A percentile compares a stretch with the other conserved stretches of the same genome.
Conservation (phyloP, 2,113 vertebrate genomes). For the Acinonyx jubatus region DNA sequence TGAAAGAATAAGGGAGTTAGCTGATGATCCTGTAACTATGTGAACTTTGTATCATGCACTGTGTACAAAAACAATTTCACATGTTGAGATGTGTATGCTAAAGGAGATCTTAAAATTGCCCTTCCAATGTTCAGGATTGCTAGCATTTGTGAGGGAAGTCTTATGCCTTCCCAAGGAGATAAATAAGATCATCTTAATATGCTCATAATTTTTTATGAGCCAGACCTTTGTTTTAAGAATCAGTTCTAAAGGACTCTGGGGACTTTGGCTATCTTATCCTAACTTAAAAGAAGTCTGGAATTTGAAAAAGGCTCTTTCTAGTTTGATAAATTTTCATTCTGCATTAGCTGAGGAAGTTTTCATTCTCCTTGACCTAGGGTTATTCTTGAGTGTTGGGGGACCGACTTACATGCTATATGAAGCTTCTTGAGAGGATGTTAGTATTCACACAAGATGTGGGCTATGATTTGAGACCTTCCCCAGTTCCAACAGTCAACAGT, state of each 20-base stretch:
- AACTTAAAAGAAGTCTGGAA: conserved; percentile 17
- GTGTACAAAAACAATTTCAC: background rate
- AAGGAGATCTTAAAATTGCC: background rate
- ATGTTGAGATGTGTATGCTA: background rate
- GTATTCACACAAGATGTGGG: background rate
- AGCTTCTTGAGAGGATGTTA: background rate
- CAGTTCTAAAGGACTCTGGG: conserved; percentile 6
- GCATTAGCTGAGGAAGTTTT: background rate
- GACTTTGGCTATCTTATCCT: background rate
- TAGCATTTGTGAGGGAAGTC: background rate
- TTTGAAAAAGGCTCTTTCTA: conserved; percentile 1
- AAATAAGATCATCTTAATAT: background rate
- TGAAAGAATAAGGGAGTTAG: conserved; percentile 3
- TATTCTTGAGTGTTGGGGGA: background rate
- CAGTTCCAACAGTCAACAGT: background rate
- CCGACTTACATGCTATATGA: background rate
- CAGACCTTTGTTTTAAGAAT: conserved; percentile 45
- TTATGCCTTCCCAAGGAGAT: background rate
- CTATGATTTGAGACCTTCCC: background rate
- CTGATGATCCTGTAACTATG: background rate
- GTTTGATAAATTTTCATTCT: background rate
- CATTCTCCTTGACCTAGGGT: background rate
- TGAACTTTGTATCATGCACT: background rate
- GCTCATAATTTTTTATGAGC: conserved; percentile 40
- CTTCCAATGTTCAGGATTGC: background rate